Conservation (phyloP, 2,888 invertebrate genomes). For the Temnothorax ravouxi region DNA sequence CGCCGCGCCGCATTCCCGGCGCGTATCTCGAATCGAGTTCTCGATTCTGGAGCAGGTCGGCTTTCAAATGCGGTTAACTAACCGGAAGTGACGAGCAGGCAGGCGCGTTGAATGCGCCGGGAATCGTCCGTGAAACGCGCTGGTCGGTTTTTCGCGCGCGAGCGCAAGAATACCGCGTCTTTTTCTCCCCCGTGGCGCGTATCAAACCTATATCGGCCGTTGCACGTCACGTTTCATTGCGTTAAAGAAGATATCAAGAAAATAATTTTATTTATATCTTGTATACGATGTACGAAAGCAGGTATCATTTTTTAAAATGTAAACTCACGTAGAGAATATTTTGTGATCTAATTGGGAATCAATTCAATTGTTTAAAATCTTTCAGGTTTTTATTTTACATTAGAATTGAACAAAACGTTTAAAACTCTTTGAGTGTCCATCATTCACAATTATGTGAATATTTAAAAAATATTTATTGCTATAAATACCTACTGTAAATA, state of each 20-base stretch:
- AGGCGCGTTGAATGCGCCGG: constrained; percentile 76
- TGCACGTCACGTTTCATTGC: background rate
- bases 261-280: background rate
- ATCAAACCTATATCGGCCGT: background rate
- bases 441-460: background rate
- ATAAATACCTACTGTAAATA: background rate
- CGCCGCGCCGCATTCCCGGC: constrained; percentile 63
- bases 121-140: constrained; percentile 72
- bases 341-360: background rate
- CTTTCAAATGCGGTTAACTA: constrained; percentile 82
- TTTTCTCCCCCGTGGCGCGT: background rate
- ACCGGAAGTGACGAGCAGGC: constrained; percentile 82
- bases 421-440: background rate
- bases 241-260: background rate
- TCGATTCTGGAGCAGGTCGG: constrained; percentile 66
- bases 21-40: constrained; percentile 71
- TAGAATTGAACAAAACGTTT: background rate
- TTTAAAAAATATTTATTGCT: background rate
- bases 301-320: background rate
- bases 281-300: background rate
- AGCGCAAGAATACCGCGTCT: background rate
- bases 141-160: constrained; percentile 65
- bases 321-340: background rate
- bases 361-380: background rate
- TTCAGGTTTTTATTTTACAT: background rate